Conservation (phyloP, 2,797 vertebrate species). For the Gymnopithys bicolor region DNA sequence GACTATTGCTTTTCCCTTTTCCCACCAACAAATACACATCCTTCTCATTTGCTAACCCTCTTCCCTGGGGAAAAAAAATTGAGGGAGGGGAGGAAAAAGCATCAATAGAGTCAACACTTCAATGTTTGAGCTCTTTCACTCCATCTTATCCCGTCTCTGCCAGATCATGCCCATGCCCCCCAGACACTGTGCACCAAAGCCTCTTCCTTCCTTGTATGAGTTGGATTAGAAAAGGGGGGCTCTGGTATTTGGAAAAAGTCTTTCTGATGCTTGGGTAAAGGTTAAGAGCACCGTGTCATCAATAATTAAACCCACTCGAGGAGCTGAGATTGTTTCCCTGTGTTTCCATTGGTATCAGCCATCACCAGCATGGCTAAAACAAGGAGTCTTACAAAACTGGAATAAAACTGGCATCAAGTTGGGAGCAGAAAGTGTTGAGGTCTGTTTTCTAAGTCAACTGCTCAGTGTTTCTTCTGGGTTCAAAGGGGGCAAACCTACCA, state of each 20-base stretch:
- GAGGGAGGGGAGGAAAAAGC: not conserved
- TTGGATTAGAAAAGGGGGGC: not conserved
- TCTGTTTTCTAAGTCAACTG: not conserved
- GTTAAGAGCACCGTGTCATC: not conserved
- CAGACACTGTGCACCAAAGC: not conserved
- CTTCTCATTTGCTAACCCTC: too few relatives aligned
- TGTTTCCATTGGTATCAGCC: not conserved
- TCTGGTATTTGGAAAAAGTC: not conserved
- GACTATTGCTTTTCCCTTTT: too few relatives aligned
- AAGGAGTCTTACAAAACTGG: not conserved
- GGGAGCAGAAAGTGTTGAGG: rapidly evolving
- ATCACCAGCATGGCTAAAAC: not conserved
- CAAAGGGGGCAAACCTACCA: not conserved
- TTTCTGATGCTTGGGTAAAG: not conserved
- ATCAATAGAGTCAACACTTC: not conserved
- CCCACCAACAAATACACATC: too few relatives aligned
- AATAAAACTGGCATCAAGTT: not conserved
- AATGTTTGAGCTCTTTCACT: not conserved
- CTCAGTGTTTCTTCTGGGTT: not conserved
- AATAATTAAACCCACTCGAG: not conserved
- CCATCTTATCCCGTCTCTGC: not conserved
- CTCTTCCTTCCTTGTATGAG: not conserved
- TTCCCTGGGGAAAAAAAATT: not conserved
- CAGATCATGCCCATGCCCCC: not conserved
- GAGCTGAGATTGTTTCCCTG: not conserved